Evolutionary conservation across 2,888 invertebrate genomes (phyloP).

Genomic region (Catotricha subobsoleta): DNA sequence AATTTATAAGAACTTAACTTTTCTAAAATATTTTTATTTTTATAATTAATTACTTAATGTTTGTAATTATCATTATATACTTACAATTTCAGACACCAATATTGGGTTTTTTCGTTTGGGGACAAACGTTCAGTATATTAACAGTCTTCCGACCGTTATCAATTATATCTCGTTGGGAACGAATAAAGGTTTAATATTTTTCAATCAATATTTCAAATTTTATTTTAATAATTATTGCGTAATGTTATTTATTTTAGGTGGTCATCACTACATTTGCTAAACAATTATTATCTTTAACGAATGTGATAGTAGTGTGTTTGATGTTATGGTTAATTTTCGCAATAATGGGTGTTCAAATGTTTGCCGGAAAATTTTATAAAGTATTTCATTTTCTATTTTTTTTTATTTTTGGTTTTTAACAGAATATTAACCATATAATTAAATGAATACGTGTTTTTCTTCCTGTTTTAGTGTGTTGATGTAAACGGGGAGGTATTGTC

Average conservation of each 20-base stretch:
- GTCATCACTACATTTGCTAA: conserved; percentile 53
- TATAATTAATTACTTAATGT: no score
- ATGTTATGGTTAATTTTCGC: conserved; percentile 76
- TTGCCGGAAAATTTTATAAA: conserved; percentile 58
- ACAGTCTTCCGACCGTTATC: conserved; percentile 3
- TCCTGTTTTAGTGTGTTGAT: conserved; percentile 39
- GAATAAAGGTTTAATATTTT: conserved; percentile 1
- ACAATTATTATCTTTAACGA: conserved; percentile 69
- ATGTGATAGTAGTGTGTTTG: conserved; percentile 63
- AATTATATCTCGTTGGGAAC: background rate
- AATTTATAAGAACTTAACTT: no score
- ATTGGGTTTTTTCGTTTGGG: background rate
- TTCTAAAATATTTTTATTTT: no score
- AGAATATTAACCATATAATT: background rate
- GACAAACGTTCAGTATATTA: background rate
- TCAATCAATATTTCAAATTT: background rate
- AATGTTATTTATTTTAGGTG: background rate
- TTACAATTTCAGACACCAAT: conserved; percentile 1
- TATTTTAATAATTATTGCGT: background rate
- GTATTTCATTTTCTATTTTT: conserved; percentile 20
- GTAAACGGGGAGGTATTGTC: conserved; percentile 36
- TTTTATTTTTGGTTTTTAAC: background rate
- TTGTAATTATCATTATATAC: background rate
- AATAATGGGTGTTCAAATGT: conserved; percentile 68
- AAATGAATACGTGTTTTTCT: no score